Evolutionary conservation across 2,888 invertebrate species (phyloP), one percentile per base, ranked within the genome.

Genomic region (Orchestes rusci): DNA sequence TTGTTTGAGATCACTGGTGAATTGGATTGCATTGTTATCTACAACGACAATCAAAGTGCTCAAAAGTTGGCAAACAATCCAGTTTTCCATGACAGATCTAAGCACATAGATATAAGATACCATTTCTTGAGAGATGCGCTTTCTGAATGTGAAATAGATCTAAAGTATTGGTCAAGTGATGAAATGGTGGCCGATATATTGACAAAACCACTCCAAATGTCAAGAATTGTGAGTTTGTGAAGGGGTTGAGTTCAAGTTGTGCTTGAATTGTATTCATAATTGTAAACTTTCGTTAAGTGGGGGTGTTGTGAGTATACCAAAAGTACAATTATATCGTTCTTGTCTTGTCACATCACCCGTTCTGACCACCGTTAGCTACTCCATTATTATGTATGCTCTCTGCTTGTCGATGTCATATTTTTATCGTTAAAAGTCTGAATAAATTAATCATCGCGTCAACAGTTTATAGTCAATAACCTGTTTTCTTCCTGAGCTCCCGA

Each of bases 1-100:
- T 13, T 40, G 13, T 13, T 19, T 43, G 52, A 53, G 10, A 17
- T 53, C 5, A 20, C 20, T 17, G 48, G 37, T 17, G 32, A 3
- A n/a, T 28, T 13, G 3, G 18, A 38, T 7, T 23, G 19, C 12
- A 41, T 52, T 2, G 17, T 15, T 15, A 10, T 52, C 3, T 51
- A 23, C 30, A 51, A 51, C 43, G 50, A 51, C 35, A 47, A 41
- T 40, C 43, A 50, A 29, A 35, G 53, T 41, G 52, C 53, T 18
- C 34, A 42, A 15, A 48, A 48, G 30, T 34, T 53, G 34, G n/a
- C 37, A 16, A 1, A 16, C 7, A 53, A 51, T 33, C 49, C 48
- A 13, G 40, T 51, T 15, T 43, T 30, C 17, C 51, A 54, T 39
- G 27, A 39, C 8, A 28, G 37, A 3, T 35, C 45, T 10, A 40